Evolutionary conservation across 2,888 invertebrate genomes (phyloP), one percentile per base, ranked within the genome.

Genomic region (Nasonovia ribisnigri): DNA sequence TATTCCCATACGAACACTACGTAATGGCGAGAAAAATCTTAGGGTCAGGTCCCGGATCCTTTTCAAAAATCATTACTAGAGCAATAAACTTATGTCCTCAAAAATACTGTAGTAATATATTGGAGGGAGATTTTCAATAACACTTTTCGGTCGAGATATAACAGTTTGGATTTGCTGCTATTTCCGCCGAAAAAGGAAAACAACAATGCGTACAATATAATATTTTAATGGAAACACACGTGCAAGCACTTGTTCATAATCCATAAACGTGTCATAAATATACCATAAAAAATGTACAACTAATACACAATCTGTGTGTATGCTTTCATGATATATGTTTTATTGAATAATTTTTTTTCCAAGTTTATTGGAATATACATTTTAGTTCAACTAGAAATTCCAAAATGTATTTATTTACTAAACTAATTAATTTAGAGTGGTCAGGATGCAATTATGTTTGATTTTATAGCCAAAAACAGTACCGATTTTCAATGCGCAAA

Each of bases 181-280:
- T 77, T 36, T 77, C 77, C 8, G 1, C 77, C 77, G 77, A 77
- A 77, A 77, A 67, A 67, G 13, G 16, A 67, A 67, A 77, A 77
- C 20, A 77, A 77, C 20, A 20, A 36, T 20, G 6, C n/a, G 2
- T 36, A 67, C 4, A 77, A 77, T 77, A 36, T 77, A 46, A 46
- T 46, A 77, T 77, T 77, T 77, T 77, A 77, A 77, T 24, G 36
- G 77, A 36, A 36, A 36, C 8, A 77, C 77, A 77, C 77, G 36
- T 36, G 36, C 36, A 36, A 77, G 77, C 8, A 77, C 77, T 36
- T 20, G 77, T 42, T 77, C 77, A 20, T 20, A 36, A 36, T 36
- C 36, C 77, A 77, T 77, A 77, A 77, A 77, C 77, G 77, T 36
- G 77, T 77, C 77, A 77, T 77, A 77, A 77, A 77, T 20, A 77